Percentiles rank a stretch among this genome's conserved stretches.
Evolutionary conservation across 2,113 vertebrate genomes (phyloP).

Genomic region (Channa maculata): DNA sequence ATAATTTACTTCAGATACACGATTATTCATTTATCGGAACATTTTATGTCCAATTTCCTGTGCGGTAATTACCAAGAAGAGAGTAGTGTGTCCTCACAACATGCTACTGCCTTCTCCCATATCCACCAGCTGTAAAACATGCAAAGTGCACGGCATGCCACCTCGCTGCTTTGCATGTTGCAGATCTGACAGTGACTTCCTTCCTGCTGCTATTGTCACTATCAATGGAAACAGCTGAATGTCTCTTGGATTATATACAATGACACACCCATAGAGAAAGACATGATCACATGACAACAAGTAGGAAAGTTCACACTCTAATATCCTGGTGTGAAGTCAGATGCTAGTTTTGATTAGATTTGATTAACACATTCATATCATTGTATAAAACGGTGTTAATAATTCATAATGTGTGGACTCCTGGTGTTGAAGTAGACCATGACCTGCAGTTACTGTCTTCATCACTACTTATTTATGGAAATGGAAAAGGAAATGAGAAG

Average conservation of each 20-base stretch:
- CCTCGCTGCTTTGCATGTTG: constrained; percentile 55
- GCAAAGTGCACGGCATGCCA: constrained; percentile 52
- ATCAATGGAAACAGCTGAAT: constrained; percentile 17
- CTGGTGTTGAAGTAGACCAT: no score
- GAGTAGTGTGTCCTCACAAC: constrained; percentile 48
- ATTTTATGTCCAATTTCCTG: constrained; percentile 63
- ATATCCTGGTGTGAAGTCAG: not conserved
- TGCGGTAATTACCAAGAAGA: constrained; percentile 50
- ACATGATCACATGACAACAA: not conserved
- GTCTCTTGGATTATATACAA: constrained; percentile 4
- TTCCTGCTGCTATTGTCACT: constrained; percentile 49
- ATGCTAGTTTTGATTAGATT: no score
- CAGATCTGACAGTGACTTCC: constrained; percentile 59
- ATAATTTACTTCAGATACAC: constrained; percentile 66
- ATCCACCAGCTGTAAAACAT: constrained; percentile 39
- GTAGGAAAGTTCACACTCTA: not conserved
- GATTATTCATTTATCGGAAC: constrained; percentile 50
- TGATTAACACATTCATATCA: no score
- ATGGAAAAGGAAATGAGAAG: no score
- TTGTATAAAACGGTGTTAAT: no score
- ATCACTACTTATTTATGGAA: no score
- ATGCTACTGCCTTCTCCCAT: constrained; percentile 26
- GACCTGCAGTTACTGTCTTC: no score
- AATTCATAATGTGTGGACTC: no score
- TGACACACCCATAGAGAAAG: not conserved